Evolutionary conservation across 2,888 invertebrate species (phyloP).

Genomic region (Melieria crassipennis): DNA sequence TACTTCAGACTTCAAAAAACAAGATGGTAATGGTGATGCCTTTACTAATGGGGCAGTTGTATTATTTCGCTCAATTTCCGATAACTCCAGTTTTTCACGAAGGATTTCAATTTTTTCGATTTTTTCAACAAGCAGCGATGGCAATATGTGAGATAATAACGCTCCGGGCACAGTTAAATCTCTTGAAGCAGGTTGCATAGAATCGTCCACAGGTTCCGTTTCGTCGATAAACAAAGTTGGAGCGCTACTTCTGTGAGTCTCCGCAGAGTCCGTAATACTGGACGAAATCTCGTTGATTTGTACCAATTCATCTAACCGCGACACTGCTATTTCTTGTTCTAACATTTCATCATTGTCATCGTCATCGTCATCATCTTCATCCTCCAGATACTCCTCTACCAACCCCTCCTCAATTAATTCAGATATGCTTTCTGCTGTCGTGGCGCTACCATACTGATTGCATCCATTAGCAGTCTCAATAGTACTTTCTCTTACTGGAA

Average conservation of each 20-base stretch:
- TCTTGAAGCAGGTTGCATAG: too few species aligned
- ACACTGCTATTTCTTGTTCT: conserved; percentile 7
- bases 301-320: conserved; percentile 65
- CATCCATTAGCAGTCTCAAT: too few species aligned
- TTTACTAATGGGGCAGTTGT: too few species aligned
- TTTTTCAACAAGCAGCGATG: conserved; percentile 19
- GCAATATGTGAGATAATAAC: too few species aligned
- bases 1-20: too few species aligned
- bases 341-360: conserved; percentile 6
- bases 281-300: conserved; percentile 77
- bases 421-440: conserved; percentile 24
- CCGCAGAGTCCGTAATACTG: conserved; percentile 24
- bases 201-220: not conserved
- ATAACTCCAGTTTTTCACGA: conserved; percentile 21
- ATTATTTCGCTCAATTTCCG: not conserved
- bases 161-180: too few species aligned
- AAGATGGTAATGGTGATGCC: too few species aligned
- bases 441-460: conserved; percentile 20
- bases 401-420: conserved; percentile 27
- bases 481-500: conserved; percentile 27
- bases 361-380: conserved; percentile 22
- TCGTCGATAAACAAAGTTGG: not conserved
- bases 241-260: conserved; percentile 3
- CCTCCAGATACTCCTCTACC: conserved; percentile 32
- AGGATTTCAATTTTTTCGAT: conserved; percentile 44